Conservation (phyloP, 2,113 vertebrate species). For the Aphelocoma coerulescens region DNA sequence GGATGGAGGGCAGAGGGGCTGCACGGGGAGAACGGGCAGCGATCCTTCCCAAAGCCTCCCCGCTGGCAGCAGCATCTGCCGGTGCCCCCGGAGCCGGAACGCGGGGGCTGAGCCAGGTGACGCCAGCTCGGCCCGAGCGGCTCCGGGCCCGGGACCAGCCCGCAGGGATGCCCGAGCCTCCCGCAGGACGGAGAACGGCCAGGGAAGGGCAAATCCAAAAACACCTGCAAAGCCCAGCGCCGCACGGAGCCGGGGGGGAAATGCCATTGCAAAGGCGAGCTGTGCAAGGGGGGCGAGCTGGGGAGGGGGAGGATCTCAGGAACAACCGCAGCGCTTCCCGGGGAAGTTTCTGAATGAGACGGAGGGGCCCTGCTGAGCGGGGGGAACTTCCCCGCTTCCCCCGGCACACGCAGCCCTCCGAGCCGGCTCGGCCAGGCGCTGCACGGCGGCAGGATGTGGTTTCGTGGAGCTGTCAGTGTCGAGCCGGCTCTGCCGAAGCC, state of each 20-base stretch:
- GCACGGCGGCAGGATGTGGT: not conserved
- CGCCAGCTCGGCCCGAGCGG: not conserved
- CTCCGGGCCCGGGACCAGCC: not conserved
- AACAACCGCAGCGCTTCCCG: not conserved
- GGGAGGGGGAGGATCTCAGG: not conserved
- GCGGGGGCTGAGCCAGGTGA: not conserved
- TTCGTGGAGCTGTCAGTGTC: not conserved
- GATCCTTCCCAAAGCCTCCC: not conserved
- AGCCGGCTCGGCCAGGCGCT: not conserved
- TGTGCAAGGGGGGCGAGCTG: not conserved
- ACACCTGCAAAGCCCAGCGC: not conserved
- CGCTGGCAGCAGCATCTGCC: not conserved
- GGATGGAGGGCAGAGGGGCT: not conserved
- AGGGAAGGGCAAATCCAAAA: not conserved
- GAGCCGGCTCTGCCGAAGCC: not conserved
- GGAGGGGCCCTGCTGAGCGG: not conserved
- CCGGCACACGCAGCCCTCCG: not conserved
- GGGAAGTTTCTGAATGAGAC: constrained; percentile 8
- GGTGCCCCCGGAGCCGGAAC: not conserved
- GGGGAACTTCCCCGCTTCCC: not conserved
- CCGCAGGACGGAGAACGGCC: not conserved
- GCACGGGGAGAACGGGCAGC: not conserved
- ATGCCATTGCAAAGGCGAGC: not conserved
- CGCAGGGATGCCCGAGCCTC: not conserved
- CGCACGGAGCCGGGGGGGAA: not conserved